Conservation (phyloP, 2,888 invertebrate genomes). For the Asteroscopus sphinx region DNA sequence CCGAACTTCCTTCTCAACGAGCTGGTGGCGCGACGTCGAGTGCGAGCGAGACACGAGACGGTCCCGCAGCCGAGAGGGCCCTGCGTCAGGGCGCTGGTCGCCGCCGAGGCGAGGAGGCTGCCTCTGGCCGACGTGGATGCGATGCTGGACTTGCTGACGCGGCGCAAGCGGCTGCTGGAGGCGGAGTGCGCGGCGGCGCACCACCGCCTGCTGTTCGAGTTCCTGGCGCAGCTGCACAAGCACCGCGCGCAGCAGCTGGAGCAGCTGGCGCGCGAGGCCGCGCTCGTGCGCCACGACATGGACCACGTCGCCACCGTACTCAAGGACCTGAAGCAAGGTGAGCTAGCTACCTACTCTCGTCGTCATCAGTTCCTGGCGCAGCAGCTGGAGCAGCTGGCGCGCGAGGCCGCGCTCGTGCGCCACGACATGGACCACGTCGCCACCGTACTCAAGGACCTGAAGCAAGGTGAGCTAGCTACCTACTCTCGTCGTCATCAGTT, state of each 20-base stretch:
- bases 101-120: constrained; percentile 92
- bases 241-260: constrained; percentile 92
- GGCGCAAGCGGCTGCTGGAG: constrained; percentile 94
- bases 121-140: constrained; percentile 94
- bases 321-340: constrained; percentile 77
- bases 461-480: too few relatives aligned
- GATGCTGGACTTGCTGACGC: constrained; percentile 94
- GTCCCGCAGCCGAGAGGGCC: constrained; percentile 37
- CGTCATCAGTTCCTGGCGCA: constrained; percentile 94
- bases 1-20: constrained; percentile 97
- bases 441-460: constrained; percentile 80
- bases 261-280: constrained; percentile 90
- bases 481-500: constrained; percentile 89
- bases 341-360: too few relatives aligned
- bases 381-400: constrained; percentile 88
- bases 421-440: constrained; percentile 91
- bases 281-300: constrained; percentile 89
- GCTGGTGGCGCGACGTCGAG: constrained; percentile 88
- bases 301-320: constrained; percentile 90
- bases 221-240: constrained; percentile 93
- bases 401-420: constrained; percentile 93
- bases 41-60: constrained; percentile 65
- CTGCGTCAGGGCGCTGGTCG: constrained; percentile 90
- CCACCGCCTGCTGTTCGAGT: constrained; percentile 95
- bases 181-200: constrained; percentile 95